Evolutionary conservation across 2,113 vertebrate species (phyloP), one percentile per base, ranked within the genome.

Genomic region (Cygnus buccinator): DNA sequence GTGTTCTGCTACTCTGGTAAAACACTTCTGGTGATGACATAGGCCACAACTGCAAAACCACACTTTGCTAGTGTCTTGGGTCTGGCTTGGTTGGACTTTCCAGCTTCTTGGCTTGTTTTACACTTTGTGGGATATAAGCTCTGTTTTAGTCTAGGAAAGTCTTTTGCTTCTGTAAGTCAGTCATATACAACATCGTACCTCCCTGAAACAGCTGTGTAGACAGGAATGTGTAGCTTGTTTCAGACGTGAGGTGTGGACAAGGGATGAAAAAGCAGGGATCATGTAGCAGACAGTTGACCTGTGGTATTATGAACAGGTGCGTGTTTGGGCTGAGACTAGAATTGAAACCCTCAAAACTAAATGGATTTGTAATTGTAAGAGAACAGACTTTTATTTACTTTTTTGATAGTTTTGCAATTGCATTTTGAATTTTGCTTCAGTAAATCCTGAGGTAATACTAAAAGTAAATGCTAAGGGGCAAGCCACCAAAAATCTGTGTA

Each of bases 1-100:
- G 65, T 35, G 22, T 63, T 59, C 13, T 50, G 23, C 31, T 58
- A 3, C 0, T 0, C 12, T 46, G 19, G 2, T 73, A 19, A 65
- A 80, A 76, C 12, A 3, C 7, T 83, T 59, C 9, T 48, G 50
- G 22, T 61, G 9, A 9, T 72, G 63, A 33, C 11, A 11, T 4
- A 52, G 11, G 6, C 33, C 25, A 48, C 18, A 57, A 3, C 25
- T 87, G 26, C 25, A 77, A 81, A 41, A 33, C 35, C 21, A 43
- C 13, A 2, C 22, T 70, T 81, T 8, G 22, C 13, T 87, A 4
- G 37, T 23, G 8, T 57, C 23, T 77, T 87, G 55, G 10, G 5
- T 84, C 89, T 93, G 55, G 6, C 20, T 70, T 70, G 5, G 55
- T 22, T 84, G 35, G 55, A 13, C 65, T 91, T 48, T 8, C 10